Evolutionary conservation across 1,140 invertebrate genomes (phyloP).

Genomic region (Neotoxoptera formosana): DNA sequence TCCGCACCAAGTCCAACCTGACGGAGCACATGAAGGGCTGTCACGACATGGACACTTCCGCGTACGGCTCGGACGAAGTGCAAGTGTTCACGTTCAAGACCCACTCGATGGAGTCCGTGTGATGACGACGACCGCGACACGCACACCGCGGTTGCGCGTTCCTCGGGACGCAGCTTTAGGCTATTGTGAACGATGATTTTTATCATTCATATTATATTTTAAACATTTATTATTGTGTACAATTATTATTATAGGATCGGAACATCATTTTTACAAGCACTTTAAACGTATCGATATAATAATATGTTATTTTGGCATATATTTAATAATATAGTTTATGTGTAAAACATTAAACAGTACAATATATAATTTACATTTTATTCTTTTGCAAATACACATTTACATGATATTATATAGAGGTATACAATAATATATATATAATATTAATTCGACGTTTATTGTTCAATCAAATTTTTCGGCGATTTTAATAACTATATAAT

Average conservation of each 20-base stretch:
- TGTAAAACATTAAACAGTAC: not conserved
- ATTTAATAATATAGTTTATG: not conserved
- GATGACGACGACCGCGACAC: not conserved
- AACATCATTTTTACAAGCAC: not conserved
- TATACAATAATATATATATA: not conserved
- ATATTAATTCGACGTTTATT: conserved; percentile 46
- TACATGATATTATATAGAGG: not conserved
- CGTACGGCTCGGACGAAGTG: conserved; percentile 19
- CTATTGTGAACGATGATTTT: not conserved
- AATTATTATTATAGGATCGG: not conserved
- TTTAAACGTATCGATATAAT: not conserved
- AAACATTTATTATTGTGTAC: not conserved
- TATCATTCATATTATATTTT: not conserved
- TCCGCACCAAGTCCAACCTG: conserved; percentile 67
- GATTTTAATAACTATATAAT: not conserved
- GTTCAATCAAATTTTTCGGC: not conserved
- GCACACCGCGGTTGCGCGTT: not conserved
- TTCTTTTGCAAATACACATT: not conserved
- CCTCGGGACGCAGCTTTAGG: not conserved
- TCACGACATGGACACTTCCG: not conserved
- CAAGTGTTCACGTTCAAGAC: conserved; percentile 55
- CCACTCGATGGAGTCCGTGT: not conserved
- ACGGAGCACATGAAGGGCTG: conserved; percentile 60
- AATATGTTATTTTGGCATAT: conserved; percentile 24
- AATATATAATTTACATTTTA: conserved; percentile 39